Evolutionary conservation across 2,888 invertebrate species (phyloP), one percentile per base, ranked within the genome.

Genomic region (Rhodophaea formosa): DNA sequence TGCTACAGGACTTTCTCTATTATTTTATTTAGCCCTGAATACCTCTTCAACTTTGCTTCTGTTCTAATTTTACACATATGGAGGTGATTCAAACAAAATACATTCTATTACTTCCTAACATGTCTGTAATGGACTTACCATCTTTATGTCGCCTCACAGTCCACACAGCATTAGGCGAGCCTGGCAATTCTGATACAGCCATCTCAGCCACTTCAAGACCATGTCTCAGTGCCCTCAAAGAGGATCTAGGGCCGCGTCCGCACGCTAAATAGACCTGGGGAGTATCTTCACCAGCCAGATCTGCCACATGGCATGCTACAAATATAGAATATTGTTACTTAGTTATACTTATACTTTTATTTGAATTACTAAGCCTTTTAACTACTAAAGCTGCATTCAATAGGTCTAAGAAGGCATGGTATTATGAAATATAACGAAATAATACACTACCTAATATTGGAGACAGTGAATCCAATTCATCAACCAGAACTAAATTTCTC

Each of bases 81-180:
- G 2, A 8, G 5, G 5, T 12, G 12, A n/a, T 5, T n/a, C 12
- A 5, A n/a, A 35, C 8, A 5, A 39, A 39, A 12, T 12, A 35
- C 10, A 35, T 39, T n/a, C 1, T 39, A 39, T 3, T 12, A n/a
- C 39, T 39, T n/a, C 39, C 39, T 39, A 39, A 35, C 23, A 23
- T 23, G 10, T 12, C 23, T 43, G 14, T n/a, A 5, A 44, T 16
- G 32, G 32, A 72, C 95, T 96, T 91, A 99, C 99, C 99, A 92
- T 99, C 99, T 80, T 97, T 95, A 82, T 98, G 95, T 74, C 96
- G 94, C 80, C 98, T 97, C 16, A 99, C 99, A 32, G 99, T 99
- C 99, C 99, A 99, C 1, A 99, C 99, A 72, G 99, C 99, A 91
- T 99, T 99, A 1, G 99, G 99, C 79, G 98, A 99, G 78, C 99